Percentiles rank a stretch among this genome's conserved stretches.
Conservation (phyloP, 2,797 vertebrate genomes). For the Anolis apletophallus region DNA sequence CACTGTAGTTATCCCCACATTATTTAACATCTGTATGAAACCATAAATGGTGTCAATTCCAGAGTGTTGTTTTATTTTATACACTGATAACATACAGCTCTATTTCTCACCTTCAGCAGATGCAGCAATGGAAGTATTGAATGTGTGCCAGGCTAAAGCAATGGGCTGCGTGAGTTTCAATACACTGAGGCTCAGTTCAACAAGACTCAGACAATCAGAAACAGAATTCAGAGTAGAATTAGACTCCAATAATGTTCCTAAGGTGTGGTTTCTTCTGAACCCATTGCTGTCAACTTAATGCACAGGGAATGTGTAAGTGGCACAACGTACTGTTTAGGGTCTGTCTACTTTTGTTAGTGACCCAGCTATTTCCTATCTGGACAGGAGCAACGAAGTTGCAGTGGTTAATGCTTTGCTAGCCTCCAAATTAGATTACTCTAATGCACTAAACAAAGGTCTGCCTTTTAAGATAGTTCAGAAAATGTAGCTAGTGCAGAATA, state of each 20-base stretch:
- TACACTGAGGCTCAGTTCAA: neutral
- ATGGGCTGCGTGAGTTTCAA: neutral
- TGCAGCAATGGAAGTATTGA: neutral
- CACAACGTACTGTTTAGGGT: neutral
- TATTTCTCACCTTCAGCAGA: neutral
- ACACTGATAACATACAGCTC: neutral
- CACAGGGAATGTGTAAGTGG: neutral
- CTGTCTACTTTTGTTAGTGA: neutral
- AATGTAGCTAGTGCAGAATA: neutral
- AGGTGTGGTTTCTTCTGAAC: neutral
- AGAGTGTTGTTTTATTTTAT: too few species aligned
- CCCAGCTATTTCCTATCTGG: neutral
- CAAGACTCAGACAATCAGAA: neutral
- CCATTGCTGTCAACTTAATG: neutral
- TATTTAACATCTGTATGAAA: neutral
- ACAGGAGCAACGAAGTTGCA: neutral
- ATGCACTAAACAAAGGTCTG: neutral
- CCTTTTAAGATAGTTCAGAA: neutral
- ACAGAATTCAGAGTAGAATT: neutral
- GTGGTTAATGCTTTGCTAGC: neutral
- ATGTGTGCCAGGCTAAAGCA: neutral
- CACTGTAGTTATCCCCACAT: neutral
- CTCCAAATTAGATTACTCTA: neutral
- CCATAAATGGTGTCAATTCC: neutral
- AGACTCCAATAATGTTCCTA: neutral